These are phyloP conservation scores for Drosophila sp. DNA, from an alignment of 1,140 invertebrate species.

Conservation along the genomic window DNA sequence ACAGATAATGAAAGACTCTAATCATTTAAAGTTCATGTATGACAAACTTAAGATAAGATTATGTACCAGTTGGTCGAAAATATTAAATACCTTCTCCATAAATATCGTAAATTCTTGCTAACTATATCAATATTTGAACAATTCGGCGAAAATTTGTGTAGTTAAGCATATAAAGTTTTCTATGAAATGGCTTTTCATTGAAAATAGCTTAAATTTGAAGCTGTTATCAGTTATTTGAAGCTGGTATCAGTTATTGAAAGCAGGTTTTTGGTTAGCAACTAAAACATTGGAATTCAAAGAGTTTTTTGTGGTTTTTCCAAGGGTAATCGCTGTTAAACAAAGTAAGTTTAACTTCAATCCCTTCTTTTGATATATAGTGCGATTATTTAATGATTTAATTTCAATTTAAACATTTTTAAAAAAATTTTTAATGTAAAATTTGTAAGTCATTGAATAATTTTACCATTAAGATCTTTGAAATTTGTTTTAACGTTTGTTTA, in stretches of 20 bases:
- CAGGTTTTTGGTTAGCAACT: background rate
- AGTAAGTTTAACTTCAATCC: too few relatives aligned
- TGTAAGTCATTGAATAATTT: too few relatives aligned
- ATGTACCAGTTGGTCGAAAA: background rate
- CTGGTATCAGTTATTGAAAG: background rate
- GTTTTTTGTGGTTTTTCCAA: too few relatives aligned
- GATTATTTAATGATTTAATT: too few relatives aligned
- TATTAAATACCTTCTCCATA: background rate
- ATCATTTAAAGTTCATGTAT: background rate
- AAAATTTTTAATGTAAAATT: too few relatives aligned
- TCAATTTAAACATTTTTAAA: too few relatives aligned
- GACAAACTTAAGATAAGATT: constrained; percentile 10
- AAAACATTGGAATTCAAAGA: too few relatives aligned
- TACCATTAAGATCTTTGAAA: too few relatives aligned
- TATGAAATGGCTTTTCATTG: background rate
- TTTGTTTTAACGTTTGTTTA: too few relatives aligned
- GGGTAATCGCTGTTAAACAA: too few relatives aligned
- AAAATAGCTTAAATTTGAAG: background rate
- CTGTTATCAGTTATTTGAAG: background rate
- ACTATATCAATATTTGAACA: constrained; percentile 7
- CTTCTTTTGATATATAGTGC: too few relatives aligned
- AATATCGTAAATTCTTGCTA: background rate
- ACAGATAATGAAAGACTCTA: constrained; percentile 2
- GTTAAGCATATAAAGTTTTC: background rate
- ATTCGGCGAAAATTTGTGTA: background rate